These are phyloP conservation scores for Yoshiicerus persimilis DNA, from an alignment of 1,140 invertebrate species.

Conservation along the genomic window DNA sequence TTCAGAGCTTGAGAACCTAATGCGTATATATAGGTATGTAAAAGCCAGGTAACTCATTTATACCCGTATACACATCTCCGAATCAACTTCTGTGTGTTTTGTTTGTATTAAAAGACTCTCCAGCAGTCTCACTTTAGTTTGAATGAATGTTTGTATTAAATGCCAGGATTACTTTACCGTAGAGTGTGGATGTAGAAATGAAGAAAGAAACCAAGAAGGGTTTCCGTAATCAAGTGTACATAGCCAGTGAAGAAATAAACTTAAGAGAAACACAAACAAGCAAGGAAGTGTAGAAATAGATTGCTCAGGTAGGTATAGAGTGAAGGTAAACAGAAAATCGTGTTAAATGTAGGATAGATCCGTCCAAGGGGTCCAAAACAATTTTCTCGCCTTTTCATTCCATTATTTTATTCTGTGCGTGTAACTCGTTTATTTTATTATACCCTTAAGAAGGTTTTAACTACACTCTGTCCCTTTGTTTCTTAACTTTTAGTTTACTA, in stretches of 20 bases:
- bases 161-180: background rate
- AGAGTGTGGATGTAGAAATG: background rate
- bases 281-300: background rate
- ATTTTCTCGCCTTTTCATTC: slow-evolving; percentile 1
- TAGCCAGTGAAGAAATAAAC: background rate
- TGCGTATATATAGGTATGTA: background rate
- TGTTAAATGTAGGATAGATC: slow-evolving; percentile 18
- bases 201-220: background rate
- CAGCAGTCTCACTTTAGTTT: background rate
- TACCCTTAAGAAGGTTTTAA: background rate
- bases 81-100: background rate
- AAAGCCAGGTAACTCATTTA: background rate
- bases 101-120: background rate
- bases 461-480: background rate
- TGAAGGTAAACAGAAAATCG: background rate
- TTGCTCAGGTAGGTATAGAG: background rate
- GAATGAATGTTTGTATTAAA: background rate
- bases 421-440: background rate
- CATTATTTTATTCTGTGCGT: background rate
- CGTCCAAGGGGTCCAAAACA: background rate
- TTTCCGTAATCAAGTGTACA: background rate
- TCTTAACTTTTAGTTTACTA: background rate
- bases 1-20: background rate
- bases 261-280: background rate
- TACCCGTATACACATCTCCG: background rate